phyloP scores from a whole-genome alignment of 2,888 invertebrate genomes.

The Empis livida region DNA sequence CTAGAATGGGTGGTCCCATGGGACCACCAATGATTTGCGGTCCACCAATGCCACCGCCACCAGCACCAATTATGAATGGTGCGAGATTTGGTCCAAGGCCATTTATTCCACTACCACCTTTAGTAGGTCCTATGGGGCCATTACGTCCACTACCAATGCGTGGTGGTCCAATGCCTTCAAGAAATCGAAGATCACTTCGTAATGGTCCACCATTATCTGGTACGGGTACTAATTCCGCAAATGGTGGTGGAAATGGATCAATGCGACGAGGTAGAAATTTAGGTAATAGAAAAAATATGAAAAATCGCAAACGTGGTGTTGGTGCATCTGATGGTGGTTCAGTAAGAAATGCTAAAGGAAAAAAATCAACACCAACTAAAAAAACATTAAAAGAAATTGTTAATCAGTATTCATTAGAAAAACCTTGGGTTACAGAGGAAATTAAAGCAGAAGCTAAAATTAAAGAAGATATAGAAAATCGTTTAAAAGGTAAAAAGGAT shows the following conservation, averaged over 20 bases:
- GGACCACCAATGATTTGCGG: conserved; percentile 17
- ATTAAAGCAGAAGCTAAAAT: conserved; percentile 41
- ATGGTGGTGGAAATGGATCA: conserved; percentile 3
- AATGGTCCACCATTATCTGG: conserved; percentile 4
- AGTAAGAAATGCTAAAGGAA: conserved; percentile 5
- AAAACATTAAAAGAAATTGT: conserved; percentile 31
- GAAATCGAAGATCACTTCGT: background rate
- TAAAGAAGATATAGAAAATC: conserved; percentile 41
- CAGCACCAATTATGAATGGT: conserved; percentile 22
- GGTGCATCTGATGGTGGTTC: background rate
- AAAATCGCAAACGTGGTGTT: conserved; percentile 1
- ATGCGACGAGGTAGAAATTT: conserved; percentile 10
- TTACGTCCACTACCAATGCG: conserved; percentile 7
- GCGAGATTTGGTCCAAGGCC: conserved; percentile 9
- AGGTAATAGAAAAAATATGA: conserved; percentile 5
- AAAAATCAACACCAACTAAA: conserved; percentile 18
- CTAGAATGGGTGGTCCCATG: conserved; percentile 5
- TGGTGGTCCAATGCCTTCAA: conserved; percentile 3
- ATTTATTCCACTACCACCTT: conserved; percentile 7
- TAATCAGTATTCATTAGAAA: conserved; percentile 37
- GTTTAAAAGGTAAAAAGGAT: conserved; percentile 36
- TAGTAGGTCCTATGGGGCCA: conserved; percentile 10
- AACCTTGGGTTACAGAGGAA: conserved; percentile 45
- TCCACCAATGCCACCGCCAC: conserved; percentile 17
- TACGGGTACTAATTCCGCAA: background rate